Evolutionary conservation across 2,113 vertebrate species (phyloP), one percentile per base, ranked within the genome.

Genomic region (Corvus cornix): DNA sequence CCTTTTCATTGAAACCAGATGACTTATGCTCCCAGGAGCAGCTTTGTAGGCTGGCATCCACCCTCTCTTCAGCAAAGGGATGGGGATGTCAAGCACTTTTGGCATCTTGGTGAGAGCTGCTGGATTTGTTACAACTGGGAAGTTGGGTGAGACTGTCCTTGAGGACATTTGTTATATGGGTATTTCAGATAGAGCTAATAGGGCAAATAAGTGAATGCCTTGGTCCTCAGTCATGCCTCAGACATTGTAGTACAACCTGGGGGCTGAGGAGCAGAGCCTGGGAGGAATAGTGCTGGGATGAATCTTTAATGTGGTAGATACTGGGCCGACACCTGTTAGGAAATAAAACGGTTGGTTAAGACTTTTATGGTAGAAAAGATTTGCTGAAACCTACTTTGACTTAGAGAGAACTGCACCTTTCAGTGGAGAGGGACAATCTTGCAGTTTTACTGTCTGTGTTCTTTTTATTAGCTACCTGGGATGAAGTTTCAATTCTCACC

Each of bases 51-150:
- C 63, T 87, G 73, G 33, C 2, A 4, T 69, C 13, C 7, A 9
- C 51, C 15, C 8, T 51, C 21, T 46, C 26, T 63, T 87, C 39
- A 46, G 37, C 49, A 43, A 23, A 37, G 26, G 9, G 20, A 18
- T 59, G 23, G 11, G n/a, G 14, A 41, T 21, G 12, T 41, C 24
- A 52, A 41, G 24, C 22, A 39, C 11, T 24, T 75, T 35, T 2
- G 8, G 6, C 5, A 1, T 33, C 66, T 35, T 28, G 26, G 5
- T 31, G 60, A 62, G 13, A n/a, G 17, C 0, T 1, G 22, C 37
- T 78, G 18, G 46, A 22, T 82, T 84, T 74, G 9, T 62, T 62
- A 22, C 10, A 53, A 5, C 16, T 48, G 51, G 7, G 6, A 49
- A 39, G 8, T 15, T 66, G 22, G 55, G 22, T 8, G 22, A 78